phyloP scores from a whole-genome alignment of 1,140 invertebrate species.

The Latrodectus geometricus region DNA sequence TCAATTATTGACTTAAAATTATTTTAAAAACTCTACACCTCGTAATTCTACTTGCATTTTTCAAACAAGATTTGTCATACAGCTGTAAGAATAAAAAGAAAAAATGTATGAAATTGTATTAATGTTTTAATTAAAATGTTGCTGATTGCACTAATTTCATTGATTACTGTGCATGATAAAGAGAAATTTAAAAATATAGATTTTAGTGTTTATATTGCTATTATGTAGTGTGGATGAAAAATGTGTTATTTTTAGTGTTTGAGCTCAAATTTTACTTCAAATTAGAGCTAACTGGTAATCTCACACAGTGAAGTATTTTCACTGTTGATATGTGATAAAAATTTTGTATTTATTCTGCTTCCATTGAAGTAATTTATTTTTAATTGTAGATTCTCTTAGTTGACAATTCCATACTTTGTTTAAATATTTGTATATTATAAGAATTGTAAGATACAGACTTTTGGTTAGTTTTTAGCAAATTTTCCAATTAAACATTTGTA shows the following conservation, averaged over 20 bases:
- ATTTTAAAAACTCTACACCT: too few species aligned
- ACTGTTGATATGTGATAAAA: conserved; percentile 47
- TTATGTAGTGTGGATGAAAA: conserved; percentile 37
- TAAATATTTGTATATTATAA: neutral
- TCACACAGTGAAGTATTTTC: conserved; percentile 43
- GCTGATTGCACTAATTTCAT: too few species aligned
- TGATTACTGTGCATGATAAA: too few species aligned
- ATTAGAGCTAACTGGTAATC: conserved; percentile 48
- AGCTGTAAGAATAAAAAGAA: too few species aligned
- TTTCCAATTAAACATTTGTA: neutral
- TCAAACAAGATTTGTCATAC: too few species aligned
- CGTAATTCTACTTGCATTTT: too few species aligned
- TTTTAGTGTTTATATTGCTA: conserved; percentile 58
- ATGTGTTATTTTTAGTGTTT: conserved; percentile 9
- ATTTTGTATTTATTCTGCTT: conserved; percentile 46
- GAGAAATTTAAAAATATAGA: conserved; percentile 17
- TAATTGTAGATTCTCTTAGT: neutral
- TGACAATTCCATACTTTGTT: neutral
- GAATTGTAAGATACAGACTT: neutral
- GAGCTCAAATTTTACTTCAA: neutral
- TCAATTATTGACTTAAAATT: too few species aligned
- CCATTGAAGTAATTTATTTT: neutral
- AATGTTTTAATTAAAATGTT: too few species aligned
- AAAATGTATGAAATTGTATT: too few species aligned
- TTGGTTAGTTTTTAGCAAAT: neutral